These are phyloP conservation scores for Acipenser oxyrinchus DNA, from an alignment of 2,797 vertebrate species.

Conservation along the genomic window DNA sequence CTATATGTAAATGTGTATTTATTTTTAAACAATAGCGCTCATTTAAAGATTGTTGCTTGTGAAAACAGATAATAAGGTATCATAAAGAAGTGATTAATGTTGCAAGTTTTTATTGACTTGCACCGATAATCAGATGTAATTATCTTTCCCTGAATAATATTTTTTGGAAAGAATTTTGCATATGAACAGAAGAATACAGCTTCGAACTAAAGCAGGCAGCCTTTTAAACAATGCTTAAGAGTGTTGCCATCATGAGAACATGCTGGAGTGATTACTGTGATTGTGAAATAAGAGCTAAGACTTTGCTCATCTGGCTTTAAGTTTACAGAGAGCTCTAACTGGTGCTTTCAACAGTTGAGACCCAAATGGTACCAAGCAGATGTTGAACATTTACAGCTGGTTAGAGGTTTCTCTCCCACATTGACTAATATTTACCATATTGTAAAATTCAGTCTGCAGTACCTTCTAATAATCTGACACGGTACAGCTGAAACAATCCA, in stretches of 20 bases:
- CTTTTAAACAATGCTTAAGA: slow-evolving; percentile 17
- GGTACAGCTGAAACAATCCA: too few relatives aligned
- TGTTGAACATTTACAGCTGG: slow-evolving; percentile 25
- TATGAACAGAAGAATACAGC: slow-evolving; percentile 15
- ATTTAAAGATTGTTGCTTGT: too few relatives aligned
- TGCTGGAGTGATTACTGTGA: slow-evolving; percentile 27
- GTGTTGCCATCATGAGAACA: slow-evolving; percentile 26
- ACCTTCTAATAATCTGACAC: too few relatives aligned
- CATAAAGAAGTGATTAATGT: too few relatives aligned
- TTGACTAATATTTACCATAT: slow-evolving; percentile 21
- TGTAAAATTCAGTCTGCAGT: neutral
- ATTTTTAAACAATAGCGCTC: too few relatives aligned
- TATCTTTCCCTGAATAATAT: too few relatives aligned
- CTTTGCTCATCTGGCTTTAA: slow-evolving; percentile 23
- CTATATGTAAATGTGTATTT: too few relatives aligned
- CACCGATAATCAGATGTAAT: too few relatives aligned
- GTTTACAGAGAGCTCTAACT: slow-evolving; percentile 11
- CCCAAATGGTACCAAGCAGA: slow-evolving; percentile 20
- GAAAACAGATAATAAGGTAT: too few relatives aligned
- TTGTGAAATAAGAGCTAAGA: slow-evolving; percentile 29
- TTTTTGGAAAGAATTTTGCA: too few relatives aligned
- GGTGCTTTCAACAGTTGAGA: slow-evolving; percentile 1
- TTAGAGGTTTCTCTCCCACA: slow-evolving; percentile 19
- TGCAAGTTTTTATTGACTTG: too few relatives aligned
- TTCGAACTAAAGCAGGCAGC: slow-evolving; percentile 26